Base-by-base conservation (phyloP, 2,797 vertebrate species). In the Sebastes matsubarae region DNA sequence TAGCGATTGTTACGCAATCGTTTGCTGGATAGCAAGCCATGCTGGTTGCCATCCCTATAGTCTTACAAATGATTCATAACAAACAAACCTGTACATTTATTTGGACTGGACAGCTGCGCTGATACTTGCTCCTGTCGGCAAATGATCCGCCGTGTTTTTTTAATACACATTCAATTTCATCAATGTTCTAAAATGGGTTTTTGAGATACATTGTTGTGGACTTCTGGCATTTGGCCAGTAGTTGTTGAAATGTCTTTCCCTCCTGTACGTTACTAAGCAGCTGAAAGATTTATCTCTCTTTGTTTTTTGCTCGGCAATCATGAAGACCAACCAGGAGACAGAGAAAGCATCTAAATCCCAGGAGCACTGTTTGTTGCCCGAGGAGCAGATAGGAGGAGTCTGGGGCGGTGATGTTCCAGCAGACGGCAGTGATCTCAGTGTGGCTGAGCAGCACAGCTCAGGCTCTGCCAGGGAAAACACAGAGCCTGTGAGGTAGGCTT, bases 401-500 rank as follows among this genome's bases (percentile, higher is more conserved):
- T 29, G n/a, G 75, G 66, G 24, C n/a, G 68, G 22, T 11, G 80
- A 70, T 57, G 46, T 46, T 73, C 71, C 70, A 2, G 68, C 68
- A 68, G 84, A 69, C 13, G 9, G 59, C 36, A 54, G 70, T 24
- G 77, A 77, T 81, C 38, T 71, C 30, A 61, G 52, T 20, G 60
- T 80, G 70, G 32, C 82, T 66, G 77, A 83, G 8, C 83, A 73
- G 30, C 86, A 83, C 59, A 83, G 77, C 71, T 85, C 66, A 2
- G 68, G 63, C 38, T 72, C 50, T 61, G 82, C 86, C 87, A 80
- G 75, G 68, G 89, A 89, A 89, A 89, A 86, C 88, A 85, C 69
- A 34, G 84, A 85, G 80, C 22, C 84, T 24, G 57, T 77, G 90
- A 95, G 95, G 96, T 96, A 93, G 78, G 63, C 30, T 66, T 88